These are phyloP conservation scores for Caenorhabditis sp. DNA, from an alignment of 2,888 invertebrate genomes.

Conservation along the genomic window DNA sequence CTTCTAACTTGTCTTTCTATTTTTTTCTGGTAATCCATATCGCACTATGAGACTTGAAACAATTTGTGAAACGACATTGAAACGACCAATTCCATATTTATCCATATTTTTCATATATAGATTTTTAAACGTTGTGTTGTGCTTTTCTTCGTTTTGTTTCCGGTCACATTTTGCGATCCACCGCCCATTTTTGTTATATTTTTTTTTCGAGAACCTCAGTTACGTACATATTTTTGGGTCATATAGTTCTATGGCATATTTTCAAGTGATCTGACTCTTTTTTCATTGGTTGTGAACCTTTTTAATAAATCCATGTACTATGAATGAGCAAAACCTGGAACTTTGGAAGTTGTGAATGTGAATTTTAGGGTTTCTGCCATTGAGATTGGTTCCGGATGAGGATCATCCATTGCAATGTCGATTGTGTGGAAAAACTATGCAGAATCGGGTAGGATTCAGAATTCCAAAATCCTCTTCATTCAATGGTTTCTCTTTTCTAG, in stretches of 20 bases:
- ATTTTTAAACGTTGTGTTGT: background rate
- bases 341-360: too few relatives aligned
- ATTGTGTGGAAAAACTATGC: constrained; percentile 68
- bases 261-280: background rate
- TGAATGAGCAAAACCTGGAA: background rate
- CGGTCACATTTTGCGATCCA: background rate
- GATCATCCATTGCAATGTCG: constrained; percentile 67
- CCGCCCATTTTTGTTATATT: background rate
- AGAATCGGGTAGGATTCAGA: constrained; percentile 59
- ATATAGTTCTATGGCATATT: too few relatives aligned
- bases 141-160: background rate
- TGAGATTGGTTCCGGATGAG: constrained; percentile 48
- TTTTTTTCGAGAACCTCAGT: too few relatives aligned
- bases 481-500: constrained; percentile 16
- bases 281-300: background rate
- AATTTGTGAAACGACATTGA: background rate
- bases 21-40: background rate
- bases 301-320: constrained; percentile 1
- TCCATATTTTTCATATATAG: too few relatives aligned
- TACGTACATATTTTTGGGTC: too few relatives aligned
- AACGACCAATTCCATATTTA: background rate
- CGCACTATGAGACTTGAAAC: background rate
- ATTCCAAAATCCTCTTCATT: constrained; percentile 5
- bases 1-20: too few relatives aligned
- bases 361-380: constrained; percentile 25